Evolutionary conservation across 1,140 invertebrate genomes (phyloP).

Genomic region (Linepithema humile): DNA sequence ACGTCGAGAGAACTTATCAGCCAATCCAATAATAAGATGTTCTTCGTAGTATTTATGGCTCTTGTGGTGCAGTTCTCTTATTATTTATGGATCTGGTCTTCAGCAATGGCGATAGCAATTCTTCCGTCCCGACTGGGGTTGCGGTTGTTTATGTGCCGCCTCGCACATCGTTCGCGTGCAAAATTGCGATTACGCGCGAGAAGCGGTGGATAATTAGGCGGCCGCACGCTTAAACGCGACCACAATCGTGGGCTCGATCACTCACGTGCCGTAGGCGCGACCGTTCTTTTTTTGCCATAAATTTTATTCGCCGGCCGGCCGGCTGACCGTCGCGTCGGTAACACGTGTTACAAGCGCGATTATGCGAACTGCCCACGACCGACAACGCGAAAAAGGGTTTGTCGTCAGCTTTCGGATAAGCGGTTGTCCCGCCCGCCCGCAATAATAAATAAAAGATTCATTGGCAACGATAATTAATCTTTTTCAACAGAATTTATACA

Average conservation of each 20-base stretch:
- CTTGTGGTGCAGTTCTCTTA: constrained; percentile 12
- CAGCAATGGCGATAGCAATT: constrained; percentile 7
- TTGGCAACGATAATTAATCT: constrained; percentile 44
- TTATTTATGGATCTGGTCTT: constrained; percentile 46
- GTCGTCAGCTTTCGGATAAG: constrained; percentile 36
- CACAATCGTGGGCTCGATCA: constrained; percentile 35
- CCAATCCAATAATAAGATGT: constrained; percentile 25
- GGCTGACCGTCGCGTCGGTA: not conserved
- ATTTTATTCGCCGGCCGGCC: constrained; percentile 14
- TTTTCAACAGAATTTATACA: constrained; percentile 33
- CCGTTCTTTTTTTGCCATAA: not conserved
- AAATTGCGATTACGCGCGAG: constrained; percentile 51
- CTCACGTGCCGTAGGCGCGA: constrained; percentile 14
- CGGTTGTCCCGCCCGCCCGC: not conserved
- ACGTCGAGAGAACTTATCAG: not conserved
- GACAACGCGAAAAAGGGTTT: constrained; percentile 24
- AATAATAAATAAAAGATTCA: constrained; percentile 34
- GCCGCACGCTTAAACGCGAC: constrained; percentile 42
- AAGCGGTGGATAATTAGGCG: constrained; percentile 49
- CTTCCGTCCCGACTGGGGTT: not conserved
- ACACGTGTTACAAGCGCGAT: constrained; percentile 33
- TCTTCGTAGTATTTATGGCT: constrained; percentile 31
- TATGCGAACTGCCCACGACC: not conserved
- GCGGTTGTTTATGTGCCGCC: constrained; percentile 45
- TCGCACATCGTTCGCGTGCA: constrained; percentile 46